Percentiles rank a stretch among this genome's conserved stretches.
These are phyloP conservation scores for Cephus rjabovi DNA, from an alignment of 2,888 invertebrate genomes.

Conservation along the genomic window DNA sequence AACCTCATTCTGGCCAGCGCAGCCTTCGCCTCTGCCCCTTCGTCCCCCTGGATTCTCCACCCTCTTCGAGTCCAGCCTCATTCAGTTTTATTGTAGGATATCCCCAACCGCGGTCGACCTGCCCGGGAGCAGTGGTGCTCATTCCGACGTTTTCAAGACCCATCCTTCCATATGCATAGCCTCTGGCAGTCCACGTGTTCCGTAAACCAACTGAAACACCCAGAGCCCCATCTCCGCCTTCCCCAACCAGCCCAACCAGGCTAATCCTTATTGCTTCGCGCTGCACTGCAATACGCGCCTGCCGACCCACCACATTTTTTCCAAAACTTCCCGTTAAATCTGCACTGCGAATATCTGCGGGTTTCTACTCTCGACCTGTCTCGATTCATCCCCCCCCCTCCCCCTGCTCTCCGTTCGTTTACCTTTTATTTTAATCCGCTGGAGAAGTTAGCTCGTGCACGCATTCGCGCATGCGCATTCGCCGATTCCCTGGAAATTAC, in stretches of 20 bases:
- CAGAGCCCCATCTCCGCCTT: not conserved
- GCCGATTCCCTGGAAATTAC: not conserved
- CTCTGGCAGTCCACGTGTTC: not conserved
- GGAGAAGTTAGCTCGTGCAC: not conserved
- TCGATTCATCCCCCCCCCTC: not conserved
- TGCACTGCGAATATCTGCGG: not conserved
- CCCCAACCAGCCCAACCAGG: not conserved
- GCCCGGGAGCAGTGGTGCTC: slow-evolving; percentile 33
- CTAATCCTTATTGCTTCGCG: not conserved
- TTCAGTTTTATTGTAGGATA: slow-evolving; percentile 52
- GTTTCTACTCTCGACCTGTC: not conserved
- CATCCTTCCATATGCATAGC: not conserved
- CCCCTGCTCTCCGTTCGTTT: not conserved
- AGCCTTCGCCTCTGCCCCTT: slow-evolving; percentile 21
- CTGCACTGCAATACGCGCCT: not conserved
- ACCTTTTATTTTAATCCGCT: not conserved
- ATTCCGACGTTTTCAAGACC: slow-evolving; percentile 25
- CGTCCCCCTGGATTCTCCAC: slow-evolving; percentile 1
- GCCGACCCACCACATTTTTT: not conserved
- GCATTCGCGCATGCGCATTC: not conserved
- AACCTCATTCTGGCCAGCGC: not conserved
- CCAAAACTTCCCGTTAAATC: not conserved
- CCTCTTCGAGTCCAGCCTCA: slow-evolving; percentile 32
- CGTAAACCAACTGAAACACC: not conserved
- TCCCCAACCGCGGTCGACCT: slow-evolving; percentile 37